Evolutionary conservation across 2,797 vertebrate genomes (phyloP), one percentile per base, ranked within the genome.

Genomic region (Xiphophorus birchmanni): DNA sequence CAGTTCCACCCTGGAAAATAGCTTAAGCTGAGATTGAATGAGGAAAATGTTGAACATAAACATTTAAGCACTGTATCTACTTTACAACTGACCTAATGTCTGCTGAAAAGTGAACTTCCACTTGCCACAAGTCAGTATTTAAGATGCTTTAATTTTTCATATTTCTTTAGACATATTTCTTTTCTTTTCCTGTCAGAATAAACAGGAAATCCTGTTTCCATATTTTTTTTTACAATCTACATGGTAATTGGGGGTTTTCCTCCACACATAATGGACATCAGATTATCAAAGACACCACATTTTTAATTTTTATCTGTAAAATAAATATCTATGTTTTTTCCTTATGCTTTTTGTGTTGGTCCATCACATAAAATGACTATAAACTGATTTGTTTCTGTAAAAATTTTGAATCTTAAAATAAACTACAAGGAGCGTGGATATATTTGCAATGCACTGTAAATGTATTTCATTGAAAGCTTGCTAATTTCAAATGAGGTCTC

Each of bases 401-500:
- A 71, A 44, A 44, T 12, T 7, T 69, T 13, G 37, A 65, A 21
- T 65, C 32, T 12, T 42, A 44, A 69, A 69, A 71, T n/a, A 71
- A 71, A 44, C 13, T 9, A 42, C 23, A n/a, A 44, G 67, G 23
- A 71, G 23, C 3, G 40, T 13, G 40, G 26, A n/a, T 71, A 44
- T 10, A 44, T 44, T 71, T 44, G 67, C 67, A 71, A 44, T 1
- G 67, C 40, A 71, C 67, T 71, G 40, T 44, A 71, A 44, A 8
- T 23, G 23, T 44, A n/a, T 44, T n/a, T 44, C 87, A 84, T 82
- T 83, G 29, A 73, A 88, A 84, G 73, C 78, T 88, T 88, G 84
- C 74, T 73, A 82, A 76, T 67, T 88, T 89, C 32, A 92, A 87
- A 91, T 77, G 88, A 94, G 87, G 92, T 92, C 90, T 91, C 90